Conservation (phyloP, 2,797 vertebrate species). For the Melanogrammus aeglefinus region DNA sequence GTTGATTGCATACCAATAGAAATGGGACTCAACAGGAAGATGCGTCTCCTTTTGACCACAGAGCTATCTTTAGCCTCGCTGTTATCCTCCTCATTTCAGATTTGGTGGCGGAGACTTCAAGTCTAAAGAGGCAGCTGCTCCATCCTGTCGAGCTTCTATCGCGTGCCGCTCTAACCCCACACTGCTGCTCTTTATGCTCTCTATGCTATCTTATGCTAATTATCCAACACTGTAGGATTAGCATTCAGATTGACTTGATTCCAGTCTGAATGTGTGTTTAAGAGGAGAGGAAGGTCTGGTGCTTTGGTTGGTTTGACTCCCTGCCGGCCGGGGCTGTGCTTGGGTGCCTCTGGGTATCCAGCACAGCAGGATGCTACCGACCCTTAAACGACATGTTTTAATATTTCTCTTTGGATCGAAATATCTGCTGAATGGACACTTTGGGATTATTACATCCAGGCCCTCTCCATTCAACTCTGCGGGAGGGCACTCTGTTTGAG, state of each 20-base stretch:
- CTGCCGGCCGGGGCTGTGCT: too few relatives aligned
- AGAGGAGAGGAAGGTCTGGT: slow-evolving; percentile 5
- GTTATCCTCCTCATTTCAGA: neutral
- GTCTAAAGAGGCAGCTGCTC: neutral
- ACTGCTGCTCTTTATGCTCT: neutral
- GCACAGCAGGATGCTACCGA: neutral
- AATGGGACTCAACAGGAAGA: neutral
- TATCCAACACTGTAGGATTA: neutral
- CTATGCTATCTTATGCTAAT: too few relatives aligned
- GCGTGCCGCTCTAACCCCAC: neutral
- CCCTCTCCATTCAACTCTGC: neutral
- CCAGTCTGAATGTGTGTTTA: slow-evolving; percentile 6
- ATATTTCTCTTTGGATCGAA: neutral
- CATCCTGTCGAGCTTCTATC: neutral
- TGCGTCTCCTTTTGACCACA: neutral
- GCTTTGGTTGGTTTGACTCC: slow-evolving; percentile 29
- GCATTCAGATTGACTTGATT: neutral
- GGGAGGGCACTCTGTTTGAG: neutral
- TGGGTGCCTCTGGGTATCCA: neutral
- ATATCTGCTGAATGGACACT: neutral
- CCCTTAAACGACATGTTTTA: neutral
- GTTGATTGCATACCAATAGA: neutral
- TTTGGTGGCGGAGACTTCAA: neutral
- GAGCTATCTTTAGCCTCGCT: neutral
- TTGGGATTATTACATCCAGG: neutral